Percentiles rank a stretch among this genome's conserved stretches.
Conservation (phyloP, 2,888 invertebrate genomes). For the Brachylomia viminalis region DNA sequence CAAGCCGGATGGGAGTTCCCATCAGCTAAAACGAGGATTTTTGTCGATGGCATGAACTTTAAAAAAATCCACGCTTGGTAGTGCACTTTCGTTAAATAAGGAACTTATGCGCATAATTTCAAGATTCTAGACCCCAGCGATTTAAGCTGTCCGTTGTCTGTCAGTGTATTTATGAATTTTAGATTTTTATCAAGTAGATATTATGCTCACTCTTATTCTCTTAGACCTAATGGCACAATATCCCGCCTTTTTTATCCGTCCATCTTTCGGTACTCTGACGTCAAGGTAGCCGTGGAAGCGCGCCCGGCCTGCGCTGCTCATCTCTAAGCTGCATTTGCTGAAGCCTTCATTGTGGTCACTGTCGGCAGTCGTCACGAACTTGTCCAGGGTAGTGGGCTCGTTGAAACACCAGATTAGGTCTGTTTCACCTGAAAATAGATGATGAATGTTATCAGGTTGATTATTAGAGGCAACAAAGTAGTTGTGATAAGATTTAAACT, state of each 20-base stretch:
- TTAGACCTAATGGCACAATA: conserved; percentile 95
- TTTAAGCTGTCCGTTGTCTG: not conserved
- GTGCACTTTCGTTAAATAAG: not conserved
- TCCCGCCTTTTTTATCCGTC: conserved; percentile 93
- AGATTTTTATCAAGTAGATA: not conserved
- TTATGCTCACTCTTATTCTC: conserved; percentile 90
- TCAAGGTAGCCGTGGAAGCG: conserved; percentile 93
- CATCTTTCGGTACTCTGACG: conserved; percentile 94
- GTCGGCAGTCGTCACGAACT: conserved; percentile 94
- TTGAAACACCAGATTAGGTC: conserved; percentile 94
- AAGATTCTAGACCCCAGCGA: not conserved
- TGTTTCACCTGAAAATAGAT: conserved; percentile 91
- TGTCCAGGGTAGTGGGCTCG: conserved; percentile 90
- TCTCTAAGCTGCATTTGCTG: conserved; percentile 93
- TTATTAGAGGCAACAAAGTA: not conserved
- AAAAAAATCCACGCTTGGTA: not conserved
- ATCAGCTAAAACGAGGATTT: not conserved
- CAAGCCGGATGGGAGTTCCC: not conserved
- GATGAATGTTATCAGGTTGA: not conserved
- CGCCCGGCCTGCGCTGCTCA: conserved; percentile 93
- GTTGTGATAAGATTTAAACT: not conserved
- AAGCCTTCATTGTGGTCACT: conserved; percentile 95
- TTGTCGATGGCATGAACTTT: not conserved
- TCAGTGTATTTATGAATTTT: not conserved
- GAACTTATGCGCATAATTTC: not conserved